Base-by-base conservation (phyloP, 2,113 vertebrate genomes). In the Oenanthe melanoleuca region DNA sequence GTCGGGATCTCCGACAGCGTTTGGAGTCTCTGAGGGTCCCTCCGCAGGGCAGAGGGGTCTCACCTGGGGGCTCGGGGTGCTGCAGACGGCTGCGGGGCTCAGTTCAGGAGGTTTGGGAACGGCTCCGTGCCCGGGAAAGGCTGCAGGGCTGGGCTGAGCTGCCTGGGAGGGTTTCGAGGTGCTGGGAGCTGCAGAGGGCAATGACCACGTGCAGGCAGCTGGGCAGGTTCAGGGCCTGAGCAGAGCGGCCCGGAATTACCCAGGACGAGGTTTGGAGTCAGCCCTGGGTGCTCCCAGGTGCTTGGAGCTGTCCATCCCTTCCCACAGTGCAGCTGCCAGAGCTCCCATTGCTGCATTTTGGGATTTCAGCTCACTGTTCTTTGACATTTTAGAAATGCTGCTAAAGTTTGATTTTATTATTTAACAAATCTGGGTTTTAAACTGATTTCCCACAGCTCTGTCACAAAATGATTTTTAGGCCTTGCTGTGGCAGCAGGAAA, bases 101-200 rank as follows among this genome's bases (percentile, higher is more conserved):
- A 37, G 34, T 37, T 7, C 5, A 17, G 42, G 10, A 34, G 25
- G 38, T 5, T 4, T 0, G 3, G 60, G 84, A 78, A 0, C 16
- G 2, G 2, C 72, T 12, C 4, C 1, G 17, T 1, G 0, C 2
- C 8, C 9, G 2, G 6, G 57, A 11, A 9, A 4, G 71, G 60
- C 82, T 5, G 22, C 12, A 0, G 25, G 34, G 2, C 6, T 0
- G 31, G 75, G 34, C 11, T 0, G 57, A 40, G 28, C 60, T 4
- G 1, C 0, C 2, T 56, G 12, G 21, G 40, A 56, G 33, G 29
- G 29, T 2, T 21, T 13, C 0, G 11, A 42, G 67, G n/a, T 6
- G 28, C 0, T 9, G 2, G 0, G 37, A n/a, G 66, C 66, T 55
- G 24, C 44, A 5, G 8, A 25, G 65, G 59, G 61, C 7, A 7